Evolutionary conservation across 2,888 invertebrate species (phyloP).

Genomic region (Malthinus flaveolus): DNA sequence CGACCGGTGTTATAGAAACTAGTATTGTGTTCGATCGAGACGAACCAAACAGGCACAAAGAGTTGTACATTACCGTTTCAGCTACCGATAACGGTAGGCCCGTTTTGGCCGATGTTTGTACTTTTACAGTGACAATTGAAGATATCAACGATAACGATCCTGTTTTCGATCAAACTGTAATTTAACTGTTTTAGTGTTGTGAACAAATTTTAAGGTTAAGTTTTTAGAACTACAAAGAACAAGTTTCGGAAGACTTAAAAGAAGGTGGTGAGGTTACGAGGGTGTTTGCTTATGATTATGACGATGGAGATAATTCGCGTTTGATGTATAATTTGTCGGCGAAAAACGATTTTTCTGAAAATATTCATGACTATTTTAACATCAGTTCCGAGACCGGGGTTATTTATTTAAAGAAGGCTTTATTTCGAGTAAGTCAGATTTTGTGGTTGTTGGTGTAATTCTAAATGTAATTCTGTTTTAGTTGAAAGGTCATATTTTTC

Average conservation of each 20-base stretch:
- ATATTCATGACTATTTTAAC: conserved; percentile 67
- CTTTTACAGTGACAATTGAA: conserved; percentile 85
- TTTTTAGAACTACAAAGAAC: conserved; percentile 68
- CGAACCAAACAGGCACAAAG: conserved; percentile 82
- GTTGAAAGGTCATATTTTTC: conserved; percentile 66
- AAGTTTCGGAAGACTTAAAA: conserved; percentile 79
- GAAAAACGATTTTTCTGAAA: conserved; percentile 55
- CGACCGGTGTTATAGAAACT: conserved; percentile 77
- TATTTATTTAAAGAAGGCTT: conserved; percentile 56
- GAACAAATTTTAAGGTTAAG: conserved; percentile 43
- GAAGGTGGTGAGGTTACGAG: conserved; percentile 79
- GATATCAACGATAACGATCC: conserved; percentile 93
- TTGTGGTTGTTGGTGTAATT: neutral
- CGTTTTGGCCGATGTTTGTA: conserved; percentile 89
- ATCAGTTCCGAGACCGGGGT: conserved; percentile 84
- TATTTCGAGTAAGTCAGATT: conserved; percentile 39
- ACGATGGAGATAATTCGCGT: conserved; percentile 88
- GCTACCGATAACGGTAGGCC: conserved; percentile 93
- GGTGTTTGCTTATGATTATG: conserved; percentile 90
- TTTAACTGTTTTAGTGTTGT: conserved; percentile 20
- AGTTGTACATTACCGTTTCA: conserved; percentile 82
- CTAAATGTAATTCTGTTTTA: conserved; percentile 47
- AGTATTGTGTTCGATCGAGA: conserved; percentile 84
- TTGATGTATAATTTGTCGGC: conserved; percentile 70
- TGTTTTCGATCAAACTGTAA: conserved; percentile 78